Base-by-base conservation (phyloP, 2,113 vertebrate genomes). In the Sula dactylatra region DNA sequence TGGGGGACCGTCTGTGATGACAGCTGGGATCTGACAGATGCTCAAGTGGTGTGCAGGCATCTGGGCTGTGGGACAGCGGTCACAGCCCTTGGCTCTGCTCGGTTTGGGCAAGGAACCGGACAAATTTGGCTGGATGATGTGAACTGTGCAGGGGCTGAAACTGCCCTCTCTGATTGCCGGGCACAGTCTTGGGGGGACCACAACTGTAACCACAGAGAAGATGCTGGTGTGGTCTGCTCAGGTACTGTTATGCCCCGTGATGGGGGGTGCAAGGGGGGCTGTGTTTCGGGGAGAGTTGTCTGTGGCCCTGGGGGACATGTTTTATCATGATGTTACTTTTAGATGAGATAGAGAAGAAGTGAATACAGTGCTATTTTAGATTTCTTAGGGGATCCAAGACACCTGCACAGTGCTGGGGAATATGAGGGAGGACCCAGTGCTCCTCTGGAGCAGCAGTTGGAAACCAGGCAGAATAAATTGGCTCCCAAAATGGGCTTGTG, bases 1-100 rank as follows among this genome's bases (percentile, higher is more conserved):
- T 99, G 99, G 99, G 99, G 99, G 21, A 99, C 99, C 0, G 97
- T 99, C 69, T 99, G 99, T 21, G 99, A 99, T 3, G 99, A 99
- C 10, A 97, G 98, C 59, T 99, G 99, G 71, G 98, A 98, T 92
- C 97, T 99, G 70, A 97, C 97, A 52, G 96, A 99, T 79, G 83
- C 83, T 11, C 88, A 42, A 9, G 93, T 91, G n/a, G 64, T 97
- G 12, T 98, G 98, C 61, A 83, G 36, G 47, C 97, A 98, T 67
- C 58, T 98, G 34, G 96, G 96, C 73, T 98, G 98, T 4, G 97
- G 98, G 7, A n/a, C 32, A 15, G 86, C 64, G 0, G 3, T 31
- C 10, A 58, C 82, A 38, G 82, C 73, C 27, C 44, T 49, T 0
- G 26, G 10, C 4, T 71, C 22, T 32, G 73, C 66, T 58, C 22